Conservation (phyloP, 2,888 invertebrate genomes). For the Sicus ferrugineus region DNA sequence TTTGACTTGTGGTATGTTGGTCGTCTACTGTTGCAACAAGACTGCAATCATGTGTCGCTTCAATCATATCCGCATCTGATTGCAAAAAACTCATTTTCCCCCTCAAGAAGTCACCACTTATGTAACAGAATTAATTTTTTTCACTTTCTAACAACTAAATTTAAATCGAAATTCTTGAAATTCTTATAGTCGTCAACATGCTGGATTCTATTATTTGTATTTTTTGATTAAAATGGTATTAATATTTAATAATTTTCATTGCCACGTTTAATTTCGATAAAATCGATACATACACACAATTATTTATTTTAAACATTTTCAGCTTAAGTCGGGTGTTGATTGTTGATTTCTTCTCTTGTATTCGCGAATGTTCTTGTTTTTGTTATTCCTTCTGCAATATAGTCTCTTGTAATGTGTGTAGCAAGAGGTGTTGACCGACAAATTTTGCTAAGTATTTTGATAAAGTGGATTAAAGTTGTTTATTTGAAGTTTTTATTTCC, state of each 20-base stretch:
- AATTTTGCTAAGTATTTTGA: conserved; percentile 1
- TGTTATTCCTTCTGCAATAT: neutral
- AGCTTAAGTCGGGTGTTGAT: neutral
- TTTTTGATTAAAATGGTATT: too few relatives aligned
- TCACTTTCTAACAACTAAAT: too few relatives aligned
- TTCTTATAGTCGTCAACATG: too few relatives aligned
- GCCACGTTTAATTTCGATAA: too few relatives aligned
- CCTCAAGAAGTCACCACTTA: too few relatives aligned
- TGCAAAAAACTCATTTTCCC: conserved; percentile 55
- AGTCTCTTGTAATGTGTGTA: neutral
- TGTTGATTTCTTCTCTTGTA: neutral
- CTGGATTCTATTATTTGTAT: too few relatives aligned
- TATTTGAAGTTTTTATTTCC: neutral
- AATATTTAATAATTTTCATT: too few relatives aligned
- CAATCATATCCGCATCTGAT: conserved; percentile 46
- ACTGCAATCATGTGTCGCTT: neutral
- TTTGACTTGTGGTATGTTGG: neutral
- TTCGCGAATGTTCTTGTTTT: neutral
- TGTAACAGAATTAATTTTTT: too few relatives aligned
- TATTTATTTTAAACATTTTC: neutral
- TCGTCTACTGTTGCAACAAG: neutral
- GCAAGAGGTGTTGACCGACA: conserved; percentile 1
- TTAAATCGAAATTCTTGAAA: too few relatives aligned
- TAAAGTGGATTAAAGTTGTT: neutral
- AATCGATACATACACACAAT: too few relatives aligned